Conservation (phyloP, 2,797 vertebrate genomes). For the Chaunax sp. region DNA sequence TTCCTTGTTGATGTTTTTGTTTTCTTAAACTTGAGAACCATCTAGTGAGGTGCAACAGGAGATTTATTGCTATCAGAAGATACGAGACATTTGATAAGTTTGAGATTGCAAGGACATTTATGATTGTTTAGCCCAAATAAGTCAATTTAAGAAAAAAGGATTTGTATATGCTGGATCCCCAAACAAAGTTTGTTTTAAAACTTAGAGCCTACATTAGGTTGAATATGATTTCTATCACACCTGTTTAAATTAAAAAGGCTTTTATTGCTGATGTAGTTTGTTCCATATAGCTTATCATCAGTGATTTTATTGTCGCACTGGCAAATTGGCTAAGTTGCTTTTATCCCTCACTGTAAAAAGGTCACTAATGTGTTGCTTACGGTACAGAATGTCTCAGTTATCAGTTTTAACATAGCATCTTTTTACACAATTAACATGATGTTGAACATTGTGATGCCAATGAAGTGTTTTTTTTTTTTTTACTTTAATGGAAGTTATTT, state of each 20-base stretch:
- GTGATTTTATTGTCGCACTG: constrained; percentile 61
- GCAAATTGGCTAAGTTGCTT: constrained; percentile 59
- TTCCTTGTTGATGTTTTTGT: constrained; percentile 76
- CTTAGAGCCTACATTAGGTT: constrained; percentile 85
- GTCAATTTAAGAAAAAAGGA: constrained; percentile 67
- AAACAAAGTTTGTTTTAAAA: constrained; percentile 87
- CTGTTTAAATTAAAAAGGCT: constrained; percentile 61
- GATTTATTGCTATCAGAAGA: constrained; percentile 78
- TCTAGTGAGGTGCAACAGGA: constrained; percentile 73
- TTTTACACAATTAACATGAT: constrained; percentile 63
- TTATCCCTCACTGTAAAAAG: constrained; percentile 64
- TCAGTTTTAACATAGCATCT: constrained; percentile 62
- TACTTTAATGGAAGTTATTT: constrained; percentile 67
- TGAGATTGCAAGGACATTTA: constrained; percentile 79
- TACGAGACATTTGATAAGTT: constrained; percentile 77
- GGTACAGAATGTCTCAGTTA: constrained; percentile 73
- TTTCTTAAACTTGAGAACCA: constrained; percentile 77
- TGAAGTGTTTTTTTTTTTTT: constrained; percentile 64
- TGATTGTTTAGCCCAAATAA: constrained; percentile 77
- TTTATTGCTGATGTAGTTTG: constrained; percentile 68
- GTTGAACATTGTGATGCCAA: constrained; percentile 75
- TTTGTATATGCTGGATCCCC: constrained; percentile 77
- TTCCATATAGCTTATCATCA: constrained; percentile 67
- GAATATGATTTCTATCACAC: constrained; percentile 72
- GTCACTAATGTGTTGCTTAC: constrained; percentile 71